A percentile compares a stretch with the other conserved stretches of the same genome.
These are phyloP conservation scores for Cotesia congregata DNA, from an alignment of 2,888 invertebrate genomes.

Conservation along the genomic window DNA sequence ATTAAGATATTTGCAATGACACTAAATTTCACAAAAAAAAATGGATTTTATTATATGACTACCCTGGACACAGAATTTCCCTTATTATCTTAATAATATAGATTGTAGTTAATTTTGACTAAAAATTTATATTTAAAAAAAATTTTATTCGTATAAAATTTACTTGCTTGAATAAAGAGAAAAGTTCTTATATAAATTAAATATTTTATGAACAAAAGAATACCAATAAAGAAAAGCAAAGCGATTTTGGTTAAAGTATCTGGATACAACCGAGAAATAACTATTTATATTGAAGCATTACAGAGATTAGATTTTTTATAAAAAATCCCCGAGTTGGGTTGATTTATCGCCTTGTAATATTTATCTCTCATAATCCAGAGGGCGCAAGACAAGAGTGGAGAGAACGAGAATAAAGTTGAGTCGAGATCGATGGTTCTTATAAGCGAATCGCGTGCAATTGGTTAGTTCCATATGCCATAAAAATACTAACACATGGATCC, in stretches of 20 bases:
- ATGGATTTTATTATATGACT: too few species aligned
- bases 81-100: too few species aligned
- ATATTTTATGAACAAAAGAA: too few species aligned
- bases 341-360: conserved; percentile 35
- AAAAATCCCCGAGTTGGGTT: conserved; percentile 23
- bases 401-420: conserved; percentile 3
- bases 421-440: neutral
- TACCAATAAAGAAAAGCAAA: too few species aligned
- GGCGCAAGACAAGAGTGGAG: conserved; percentile 25
- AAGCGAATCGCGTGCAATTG: conserved; percentile 13
- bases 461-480: conserved; percentile 27
- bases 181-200: too few species aligned
- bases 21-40: too few species aligned
- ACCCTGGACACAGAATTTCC: too few species aligned
- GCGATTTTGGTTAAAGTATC: neutral
- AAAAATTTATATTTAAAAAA: too few species aligned
- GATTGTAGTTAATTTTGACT: too few species aligned
- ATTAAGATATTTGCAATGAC: too few species aligned
- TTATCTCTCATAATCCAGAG: conserved; percentile 36
- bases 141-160: too few species aligned
- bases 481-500: neutral
- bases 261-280: neutral
- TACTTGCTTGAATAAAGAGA: too few species aligned
- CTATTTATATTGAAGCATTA: neutral
- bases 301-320: conserved; percentile 31